A percentile compares a stretch with the other conserved stretches of the same genome.
These are phyloP conservation scores for Eupithecia tripunctaria DNA, from an alignment of 2,888 invertebrate genomes.

Conservation along the genomic window DNA sequence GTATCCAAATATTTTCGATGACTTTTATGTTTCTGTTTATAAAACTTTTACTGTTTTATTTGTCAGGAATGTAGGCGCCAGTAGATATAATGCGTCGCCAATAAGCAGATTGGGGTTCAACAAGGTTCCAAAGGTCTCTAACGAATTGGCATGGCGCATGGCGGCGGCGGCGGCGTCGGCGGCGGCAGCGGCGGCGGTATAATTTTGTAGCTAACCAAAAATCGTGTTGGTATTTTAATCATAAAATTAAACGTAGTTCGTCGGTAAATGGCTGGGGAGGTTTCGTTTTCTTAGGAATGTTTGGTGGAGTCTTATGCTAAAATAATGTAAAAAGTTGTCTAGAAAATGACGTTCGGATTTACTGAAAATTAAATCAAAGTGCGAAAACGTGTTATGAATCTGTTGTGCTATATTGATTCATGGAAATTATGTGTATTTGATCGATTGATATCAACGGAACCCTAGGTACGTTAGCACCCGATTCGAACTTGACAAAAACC, in stretches of 20 bases:
- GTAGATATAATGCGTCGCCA: conserved; percentile 8
- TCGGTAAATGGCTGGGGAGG: neutral
- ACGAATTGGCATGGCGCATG: neutral
- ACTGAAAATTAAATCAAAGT: neutral
- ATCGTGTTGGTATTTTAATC: neutral
- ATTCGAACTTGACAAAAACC: neutral
- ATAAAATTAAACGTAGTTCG: neutral
- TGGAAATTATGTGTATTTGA: neutral
- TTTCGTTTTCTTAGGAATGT: neutral
- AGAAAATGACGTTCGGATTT: neutral
- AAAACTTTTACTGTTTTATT: conserved; percentile 23
- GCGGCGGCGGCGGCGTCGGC: neutral
- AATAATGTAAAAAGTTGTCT: neutral
- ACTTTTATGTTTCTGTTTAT: conserved; percentile 36
- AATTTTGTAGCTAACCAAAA: no score
- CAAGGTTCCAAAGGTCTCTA: neutral
- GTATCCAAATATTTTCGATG: conserved; percentile 36
- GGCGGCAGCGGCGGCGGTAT: no score
- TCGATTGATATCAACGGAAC: neutral
- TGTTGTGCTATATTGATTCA: neutral
- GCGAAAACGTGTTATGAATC: neutral
- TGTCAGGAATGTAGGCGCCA: conserved; percentile 45
- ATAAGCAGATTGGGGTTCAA: neutral
- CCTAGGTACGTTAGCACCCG: neutral
- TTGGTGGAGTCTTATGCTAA: no score